These are phyloP conservation scores for Ivindomyrus marchei DNA, from an alignment of 2,113 vertebrate genomes.

Conservation along the genomic window DNA sequence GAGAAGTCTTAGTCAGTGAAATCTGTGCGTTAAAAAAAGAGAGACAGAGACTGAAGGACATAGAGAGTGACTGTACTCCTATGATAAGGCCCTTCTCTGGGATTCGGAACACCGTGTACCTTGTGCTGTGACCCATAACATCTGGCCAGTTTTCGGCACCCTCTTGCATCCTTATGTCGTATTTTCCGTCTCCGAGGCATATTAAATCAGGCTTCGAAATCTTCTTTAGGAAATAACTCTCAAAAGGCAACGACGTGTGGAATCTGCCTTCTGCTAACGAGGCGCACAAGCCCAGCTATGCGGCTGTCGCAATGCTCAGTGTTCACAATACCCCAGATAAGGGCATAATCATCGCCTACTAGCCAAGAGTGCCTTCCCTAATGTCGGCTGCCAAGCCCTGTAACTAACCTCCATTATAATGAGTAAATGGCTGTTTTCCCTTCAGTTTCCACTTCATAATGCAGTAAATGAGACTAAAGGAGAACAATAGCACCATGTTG, in stretches of 20 bases:
- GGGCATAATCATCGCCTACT: neutral
- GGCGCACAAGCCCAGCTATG: neutral
- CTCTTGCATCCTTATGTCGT: neutral
- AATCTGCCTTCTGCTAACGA: neutral
- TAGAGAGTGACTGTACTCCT: neutral
- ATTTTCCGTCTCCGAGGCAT: neutral
- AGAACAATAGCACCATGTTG: neutral
- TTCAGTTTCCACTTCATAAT: neutral
- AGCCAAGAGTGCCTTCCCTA: neutral
- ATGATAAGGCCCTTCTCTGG: neutral
- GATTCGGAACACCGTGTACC: neutral
- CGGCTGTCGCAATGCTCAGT: neutral
- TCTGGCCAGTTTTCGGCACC: neutral
- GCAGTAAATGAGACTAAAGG: neutral
- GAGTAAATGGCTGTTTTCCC: neutral
- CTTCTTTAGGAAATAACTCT: neutral
- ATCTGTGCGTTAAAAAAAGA: neutral
- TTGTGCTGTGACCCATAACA: neutral
- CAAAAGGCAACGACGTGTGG: neutral
- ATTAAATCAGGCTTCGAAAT: neutral
- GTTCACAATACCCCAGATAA: neutral
- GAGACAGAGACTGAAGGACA: neutral
- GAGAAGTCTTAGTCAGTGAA: neutral
- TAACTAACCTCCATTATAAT: neutral
- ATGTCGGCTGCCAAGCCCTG: neutral